Percentiles rank a stretch among this genome's conserved stretches.
Conservation (phyloP, 2,113 vertebrate genomes). For the Dasypus novemcinctus region DNA sequence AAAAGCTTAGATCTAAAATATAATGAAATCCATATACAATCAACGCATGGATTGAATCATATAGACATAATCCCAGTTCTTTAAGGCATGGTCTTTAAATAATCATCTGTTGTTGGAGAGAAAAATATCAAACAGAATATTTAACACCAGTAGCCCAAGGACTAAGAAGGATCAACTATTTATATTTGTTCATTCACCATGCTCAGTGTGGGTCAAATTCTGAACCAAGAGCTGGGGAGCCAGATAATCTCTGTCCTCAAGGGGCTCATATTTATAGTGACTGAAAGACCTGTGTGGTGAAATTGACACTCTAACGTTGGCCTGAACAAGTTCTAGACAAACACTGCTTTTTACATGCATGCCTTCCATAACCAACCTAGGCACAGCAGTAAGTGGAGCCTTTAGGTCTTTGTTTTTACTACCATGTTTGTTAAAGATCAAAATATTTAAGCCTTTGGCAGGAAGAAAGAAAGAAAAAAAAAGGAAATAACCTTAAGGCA, state of each 20-base stretch:
- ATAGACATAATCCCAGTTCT: neutral
- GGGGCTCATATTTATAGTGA: neutral
- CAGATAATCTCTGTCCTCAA: neutral
- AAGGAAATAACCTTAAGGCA: neutral
- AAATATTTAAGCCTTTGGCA: neutral
- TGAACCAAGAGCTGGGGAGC: neutral
- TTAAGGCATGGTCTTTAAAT: neutral
- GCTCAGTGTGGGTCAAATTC: neutral
- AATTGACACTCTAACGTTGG: neutral
- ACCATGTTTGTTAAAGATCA: neutral
- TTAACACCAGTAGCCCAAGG: neutral
- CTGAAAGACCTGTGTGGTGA: neutral
- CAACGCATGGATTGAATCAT: neutral
- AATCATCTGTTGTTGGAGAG: neutral
- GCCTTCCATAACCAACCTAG: neutral
- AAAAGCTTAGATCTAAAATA: slow-evolving; percentile 3
- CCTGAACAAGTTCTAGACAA: neutral
- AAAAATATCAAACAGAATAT: neutral
- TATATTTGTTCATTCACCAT: neutral
- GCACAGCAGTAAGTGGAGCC: neutral
- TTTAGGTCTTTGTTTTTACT: neutral
- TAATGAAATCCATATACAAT: neutral
- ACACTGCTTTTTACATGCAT: neutral
- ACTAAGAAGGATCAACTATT: neutral
- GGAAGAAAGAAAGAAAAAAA: neutral